Evolutionary conservation across 2,888 invertebrate species (phyloP).

Genomic region (Caenorhabditis drosophilae): DNA sequence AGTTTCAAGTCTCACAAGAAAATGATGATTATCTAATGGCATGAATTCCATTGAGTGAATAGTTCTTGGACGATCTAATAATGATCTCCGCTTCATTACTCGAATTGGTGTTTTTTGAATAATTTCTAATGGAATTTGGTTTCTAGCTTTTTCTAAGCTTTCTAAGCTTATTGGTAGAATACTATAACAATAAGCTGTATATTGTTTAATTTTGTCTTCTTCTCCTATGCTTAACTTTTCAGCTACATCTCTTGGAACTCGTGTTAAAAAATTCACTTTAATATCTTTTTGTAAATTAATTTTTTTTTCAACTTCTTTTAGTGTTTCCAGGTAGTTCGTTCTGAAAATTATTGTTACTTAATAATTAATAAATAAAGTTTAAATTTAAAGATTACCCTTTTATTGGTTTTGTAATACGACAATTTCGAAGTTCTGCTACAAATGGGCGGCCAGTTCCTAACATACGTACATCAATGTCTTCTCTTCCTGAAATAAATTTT

Average conservation of each 20-base stretch:
- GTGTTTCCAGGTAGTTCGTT: slow-evolving; percentile 21
- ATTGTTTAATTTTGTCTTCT: slow-evolving; percentile 64
- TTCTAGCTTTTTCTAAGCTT: slow-evolving; percentile 20
- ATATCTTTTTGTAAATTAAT: slow-evolving; percentile 50
- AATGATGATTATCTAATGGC: slow-evolving; percentile 54
- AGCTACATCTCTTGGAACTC: slow-evolving; percentile 44
- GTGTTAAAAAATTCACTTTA: slow-evolving; percentile 42
- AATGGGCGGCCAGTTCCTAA: slow-evolving; percentile 86
- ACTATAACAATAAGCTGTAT: slow-evolving; percentile 65
- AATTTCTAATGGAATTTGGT: slow-evolving; percentile 27
- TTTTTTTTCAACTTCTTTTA: slow-evolving; percentile 26
- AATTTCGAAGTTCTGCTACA: slow-evolving; percentile 80
- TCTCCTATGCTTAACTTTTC: slow-evolving; percentile 59
- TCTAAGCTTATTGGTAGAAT: slow-evolving; percentile 46
- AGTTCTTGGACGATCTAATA: slow-evolving; percentile 59
- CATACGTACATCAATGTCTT: slow-evolving; percentile 95
- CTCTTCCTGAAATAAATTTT: slow-evolving; percentile 76
- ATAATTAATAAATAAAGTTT: not conserved
- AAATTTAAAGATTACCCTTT: slow-evolving; percentile 20
- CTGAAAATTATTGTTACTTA: slow-evolving; percentile 12
- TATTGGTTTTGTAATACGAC: slow-evolving; percentile 69
- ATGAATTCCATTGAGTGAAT: slow-evolving; percentile 55
- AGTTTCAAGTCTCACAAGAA: slow-evolving; percentile 57
- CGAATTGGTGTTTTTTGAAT: slow-evolving; percentile 56
- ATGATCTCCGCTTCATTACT: slow-evolving; percentile 64